Evolutionary conservation across 2,888 invertebrate species (phyloP), one percentile per base, ranked within the genome.

Genomic region (Drosophila sordidula): DNA sequence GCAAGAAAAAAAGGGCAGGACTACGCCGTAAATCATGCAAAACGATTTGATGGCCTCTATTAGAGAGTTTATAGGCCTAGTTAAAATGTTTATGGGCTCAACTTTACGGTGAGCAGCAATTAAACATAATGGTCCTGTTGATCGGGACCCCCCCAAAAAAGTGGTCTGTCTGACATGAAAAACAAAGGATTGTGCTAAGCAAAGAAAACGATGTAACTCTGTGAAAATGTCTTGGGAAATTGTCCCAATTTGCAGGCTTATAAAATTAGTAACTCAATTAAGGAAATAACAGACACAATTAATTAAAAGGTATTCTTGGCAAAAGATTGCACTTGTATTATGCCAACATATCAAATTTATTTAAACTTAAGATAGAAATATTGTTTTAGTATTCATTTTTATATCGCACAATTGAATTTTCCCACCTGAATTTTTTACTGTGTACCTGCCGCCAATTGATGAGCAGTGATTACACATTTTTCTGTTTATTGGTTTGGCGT

Each of bases 391-490:
- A 29, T 29, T 29, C 6, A 8, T 29, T 29, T 29, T 29, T 25
- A 5, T 26, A 26, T 8, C 26, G 6, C 26, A 29, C 9, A 32
- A 32, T 32, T 32, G 4, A 32, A 12, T 14, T n/a, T 52, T 38
- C 8, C 9, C 1, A 18, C 18, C 9, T 11, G 12, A 16, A 12
- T 0, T 69, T 77, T 12, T 69, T 12, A 1, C 75, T 57, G 81
- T 82, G 87, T 61, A 68, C 8, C 26, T 56, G 77, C 64, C 34
- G 12, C 22, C 63, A 58, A 78, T 76, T 84, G 87, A 84, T 81
- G 85, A 81, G 82, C 87, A 83, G 82, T 87, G 83, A 83, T 87
- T 83, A 83, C 82, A 78, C 65, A 75, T 66, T 75, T 79, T 75
- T 61, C 32, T 67, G 68, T 63, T 70, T 76, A 76, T 61, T 75